Conservation (phyloP, 2,797 vertebrate genomes). For the Poecilia velifera region DNA sequence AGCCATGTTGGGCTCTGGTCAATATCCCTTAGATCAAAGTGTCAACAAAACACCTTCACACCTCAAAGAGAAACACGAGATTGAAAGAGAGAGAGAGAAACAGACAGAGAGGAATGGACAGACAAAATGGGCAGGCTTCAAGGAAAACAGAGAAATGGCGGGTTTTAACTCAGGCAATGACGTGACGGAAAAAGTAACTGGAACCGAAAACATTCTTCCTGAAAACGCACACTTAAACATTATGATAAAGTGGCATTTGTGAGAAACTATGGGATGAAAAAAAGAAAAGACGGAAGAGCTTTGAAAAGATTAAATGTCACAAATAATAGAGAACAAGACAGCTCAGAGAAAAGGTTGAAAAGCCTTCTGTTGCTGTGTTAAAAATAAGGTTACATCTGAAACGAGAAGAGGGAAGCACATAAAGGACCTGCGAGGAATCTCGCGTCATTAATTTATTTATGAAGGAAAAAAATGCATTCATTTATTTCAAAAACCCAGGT, state of each 20-base stretch:
- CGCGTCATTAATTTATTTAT: conserved; percentile 34
- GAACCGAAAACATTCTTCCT: conserved; percentile 20
- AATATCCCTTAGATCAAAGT: conserved; percentile 76
- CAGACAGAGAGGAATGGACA: conserved; percentile 4
- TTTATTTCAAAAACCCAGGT: conserved; percentile 32
- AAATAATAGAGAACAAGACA: conserved; percentile 39
- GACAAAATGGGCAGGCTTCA: background rate
- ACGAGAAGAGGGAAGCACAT: background rate
- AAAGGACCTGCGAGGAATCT: background rate
- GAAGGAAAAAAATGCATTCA: conserved; percentile 35
- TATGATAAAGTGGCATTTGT: conserved; percentile 44
- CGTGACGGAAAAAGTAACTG: background rate
- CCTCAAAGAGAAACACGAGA: conserved; percentile 44
- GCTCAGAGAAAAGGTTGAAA: conserved; percentile 24
- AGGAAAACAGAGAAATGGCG: conserved; percentile 9
- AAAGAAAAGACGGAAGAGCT: conserved; percentile 8
- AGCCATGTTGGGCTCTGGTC: conserved; percentile 68
- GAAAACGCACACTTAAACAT: conserved; percentile 12
- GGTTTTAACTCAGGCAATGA: background rate
- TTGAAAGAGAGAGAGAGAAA: conserved; percentile 14
- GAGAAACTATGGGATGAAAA: conserved; percentile 18
- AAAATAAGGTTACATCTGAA: background rate
- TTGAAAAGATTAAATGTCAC: conserved; percentile 38
- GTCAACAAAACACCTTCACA: conserved; percentile 77
- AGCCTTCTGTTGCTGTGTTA: background rate